Conservation (phyloP, 2,113 vertebrate genomes). For the Campylorhamphus procurvoides region DNA sequence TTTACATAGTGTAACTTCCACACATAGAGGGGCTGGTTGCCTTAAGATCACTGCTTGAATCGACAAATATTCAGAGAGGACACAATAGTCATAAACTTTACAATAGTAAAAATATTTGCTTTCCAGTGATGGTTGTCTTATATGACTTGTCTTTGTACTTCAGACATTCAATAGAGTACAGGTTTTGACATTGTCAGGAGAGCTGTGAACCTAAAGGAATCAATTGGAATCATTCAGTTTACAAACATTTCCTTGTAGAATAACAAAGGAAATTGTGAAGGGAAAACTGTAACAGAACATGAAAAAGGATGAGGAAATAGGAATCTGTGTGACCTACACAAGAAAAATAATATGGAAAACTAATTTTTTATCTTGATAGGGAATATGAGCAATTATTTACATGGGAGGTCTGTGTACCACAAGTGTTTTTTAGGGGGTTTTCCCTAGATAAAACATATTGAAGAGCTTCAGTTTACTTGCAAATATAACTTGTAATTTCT, state of each 20-base stretch:
- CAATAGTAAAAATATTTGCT: neutral
- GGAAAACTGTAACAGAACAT: neutral
- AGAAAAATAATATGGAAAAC: neutral
- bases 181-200: neutral
- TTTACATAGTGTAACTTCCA: neutral
- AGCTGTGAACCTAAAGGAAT: neutral
- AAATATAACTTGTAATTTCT: neutral
- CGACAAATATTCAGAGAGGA: neutral
- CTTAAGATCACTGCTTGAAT: neutral
- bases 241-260: neutral
- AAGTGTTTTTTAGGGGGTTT: rapidly evolving
- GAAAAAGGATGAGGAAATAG: neutral
- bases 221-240: neutral
- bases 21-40: neutral
- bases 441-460: neutral
- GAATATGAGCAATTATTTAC: neutral
- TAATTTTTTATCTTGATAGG: neutral
- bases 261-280: neutral
- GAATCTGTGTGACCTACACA: neutral
- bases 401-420: neutral
- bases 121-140: neutral
- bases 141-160: neutral
- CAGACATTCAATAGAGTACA: neutral
- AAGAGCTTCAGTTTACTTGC: neutral
- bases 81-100: neutral